Evolutionary conservation across 2,113 vertebrate species (phyloP).

Genomic region (Clupea harengus): DNA sequence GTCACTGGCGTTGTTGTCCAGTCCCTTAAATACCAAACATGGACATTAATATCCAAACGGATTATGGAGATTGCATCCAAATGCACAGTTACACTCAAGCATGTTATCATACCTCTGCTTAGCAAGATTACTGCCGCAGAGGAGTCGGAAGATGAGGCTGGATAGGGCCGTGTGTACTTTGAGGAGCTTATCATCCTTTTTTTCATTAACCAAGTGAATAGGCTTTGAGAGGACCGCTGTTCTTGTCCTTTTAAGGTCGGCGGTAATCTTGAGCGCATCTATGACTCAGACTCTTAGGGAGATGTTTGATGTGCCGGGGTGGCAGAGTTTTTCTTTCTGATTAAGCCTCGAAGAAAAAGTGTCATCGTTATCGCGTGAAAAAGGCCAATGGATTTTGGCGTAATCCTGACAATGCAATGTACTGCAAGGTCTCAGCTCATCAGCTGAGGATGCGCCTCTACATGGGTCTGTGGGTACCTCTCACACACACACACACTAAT

Average conservation of each 20-base stretch:
- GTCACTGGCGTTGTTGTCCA: background rate
- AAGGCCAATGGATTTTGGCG: conserved; percentile 27
- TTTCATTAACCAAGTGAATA: conserved; percentile 52
- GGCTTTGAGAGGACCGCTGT: conserved; percentile 42
- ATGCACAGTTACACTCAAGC: conserved; percentile 38
- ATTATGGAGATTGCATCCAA: conserved; percentile 21
- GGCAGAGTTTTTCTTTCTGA: conserved; percentile 38
- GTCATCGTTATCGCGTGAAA: conserved; percentile 23
- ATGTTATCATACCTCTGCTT: conserved; percentile 44
- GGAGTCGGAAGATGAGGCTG: conserved; percentile 27
- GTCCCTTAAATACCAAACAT: background rate
- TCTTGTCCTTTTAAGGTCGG: conserved; percentile 24
- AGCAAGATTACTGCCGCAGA: conserved; percentile 44
- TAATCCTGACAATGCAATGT: conserved; percentile 38
- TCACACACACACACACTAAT: conserved; percentile 5
- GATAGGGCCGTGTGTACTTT: conserved; percentile 40
- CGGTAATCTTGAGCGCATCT: conserved; percentile 58
- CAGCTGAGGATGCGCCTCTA: conserved; percentile 16
- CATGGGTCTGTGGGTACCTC: conserved; percentile 11
- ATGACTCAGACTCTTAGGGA: conserved; percentile 35
- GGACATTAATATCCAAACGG: conserved; percentile 36
- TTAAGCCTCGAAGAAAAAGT: conserved; percentile 37
- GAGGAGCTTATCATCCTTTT: conserved; percentile 50
- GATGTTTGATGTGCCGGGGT: conserved; percentile 27
- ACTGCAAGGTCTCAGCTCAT: conserved; percentile 6